Evolutionary conservation across 2,113 vertebrate species (phyloP).

Genomic region (Lates calcarifer): DNA sequence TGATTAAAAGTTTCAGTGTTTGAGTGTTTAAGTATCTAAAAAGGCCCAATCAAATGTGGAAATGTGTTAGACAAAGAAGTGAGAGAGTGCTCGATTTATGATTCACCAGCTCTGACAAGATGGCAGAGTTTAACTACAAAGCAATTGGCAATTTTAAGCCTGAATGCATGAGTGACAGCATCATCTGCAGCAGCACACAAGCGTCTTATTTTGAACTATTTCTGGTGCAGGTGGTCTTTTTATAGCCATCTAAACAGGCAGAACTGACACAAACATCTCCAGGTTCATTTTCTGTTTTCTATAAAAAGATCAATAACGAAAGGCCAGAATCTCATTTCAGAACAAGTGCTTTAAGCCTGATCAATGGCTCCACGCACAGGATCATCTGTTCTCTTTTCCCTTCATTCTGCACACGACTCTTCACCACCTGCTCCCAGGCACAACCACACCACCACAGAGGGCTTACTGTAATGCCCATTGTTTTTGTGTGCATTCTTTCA

Average conservation of each 20-base stretch:
- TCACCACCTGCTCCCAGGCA: constrained; percentile 18
- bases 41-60: neutral
- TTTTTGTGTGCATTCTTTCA: neutral
- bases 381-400: constrained; percentile 2
- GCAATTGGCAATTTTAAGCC: constrained; percentile 1
- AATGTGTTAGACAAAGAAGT: neutral
- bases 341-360: neutral
- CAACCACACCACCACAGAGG: neutral
- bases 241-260: constrained; percentile 5
- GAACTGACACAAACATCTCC: neutral
- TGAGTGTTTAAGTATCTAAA: neutral
- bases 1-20: constrained; percentile 29
- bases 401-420: neutral
- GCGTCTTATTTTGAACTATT: neutral
- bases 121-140: constrained; percentile 3
- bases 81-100: neutral
- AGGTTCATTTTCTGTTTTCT: neutral
- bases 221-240: constrained; percentile 7
- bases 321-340: neutral
- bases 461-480: neutral
- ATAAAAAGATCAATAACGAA: constrained; percentile 21
- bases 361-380: neutral
- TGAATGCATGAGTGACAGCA: neutral
- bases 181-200: too few species aligned
- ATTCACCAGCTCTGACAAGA: constrained; percentile 10